Percentiles rank a stretch among this genome's conserved stretches.
Conservation (phyloP, 2,888 invertebrate genomes). For the Ditula angustiorana region DNA sequence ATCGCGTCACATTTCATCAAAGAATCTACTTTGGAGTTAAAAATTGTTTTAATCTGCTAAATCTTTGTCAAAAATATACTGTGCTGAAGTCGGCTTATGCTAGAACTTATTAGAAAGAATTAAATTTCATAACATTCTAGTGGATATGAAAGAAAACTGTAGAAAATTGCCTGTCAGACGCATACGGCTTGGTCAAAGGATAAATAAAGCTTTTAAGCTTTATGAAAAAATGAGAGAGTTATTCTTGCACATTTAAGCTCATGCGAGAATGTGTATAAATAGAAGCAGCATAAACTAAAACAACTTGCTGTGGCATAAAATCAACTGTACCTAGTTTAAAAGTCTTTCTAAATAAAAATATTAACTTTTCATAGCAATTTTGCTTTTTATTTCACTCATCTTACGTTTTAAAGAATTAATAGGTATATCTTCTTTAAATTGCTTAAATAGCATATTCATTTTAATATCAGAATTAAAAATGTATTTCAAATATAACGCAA, state of each 20-base stretch:
- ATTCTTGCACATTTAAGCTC: slow-evolving; percentile 41
- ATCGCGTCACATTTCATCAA: too few species aligned
- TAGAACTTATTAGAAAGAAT: slow-evolving; percentile 7
- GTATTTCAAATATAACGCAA: too few species aligned
- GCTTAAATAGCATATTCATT: too few species aligned
- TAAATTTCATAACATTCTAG: slow-evolving; percentile 12
- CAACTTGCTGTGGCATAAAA: background rate
- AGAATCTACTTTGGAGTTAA: too few species aligned
- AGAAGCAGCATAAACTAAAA: background rate
- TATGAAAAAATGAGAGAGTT: slow-evolving; percentile 49
- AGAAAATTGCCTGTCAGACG: slow-evolving; percentile 78
- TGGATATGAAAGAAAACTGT: slow-evolving; percentile 53
- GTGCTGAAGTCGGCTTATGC: background rate
- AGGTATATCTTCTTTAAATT: too few species aligned
- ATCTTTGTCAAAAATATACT: background rate
- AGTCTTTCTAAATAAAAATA: background rate
- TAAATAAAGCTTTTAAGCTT: slow-evolving; percentile 60
- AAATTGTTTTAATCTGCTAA: background rate
- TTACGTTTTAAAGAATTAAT: too few species aligned
- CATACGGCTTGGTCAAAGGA: slow-evolving; percentile 70
- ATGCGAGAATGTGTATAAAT: slow-evolving; percentile 10
- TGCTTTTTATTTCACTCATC: background rate
- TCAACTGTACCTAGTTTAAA: background rate
- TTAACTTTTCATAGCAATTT: background rate
- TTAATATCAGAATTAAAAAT: too few species aligned